These are phyloP conservation scores for Ceuthmochares aereus DNA, from an alignment of 2,113 vertebrate species.

Conservation along the genomic window DNA sequence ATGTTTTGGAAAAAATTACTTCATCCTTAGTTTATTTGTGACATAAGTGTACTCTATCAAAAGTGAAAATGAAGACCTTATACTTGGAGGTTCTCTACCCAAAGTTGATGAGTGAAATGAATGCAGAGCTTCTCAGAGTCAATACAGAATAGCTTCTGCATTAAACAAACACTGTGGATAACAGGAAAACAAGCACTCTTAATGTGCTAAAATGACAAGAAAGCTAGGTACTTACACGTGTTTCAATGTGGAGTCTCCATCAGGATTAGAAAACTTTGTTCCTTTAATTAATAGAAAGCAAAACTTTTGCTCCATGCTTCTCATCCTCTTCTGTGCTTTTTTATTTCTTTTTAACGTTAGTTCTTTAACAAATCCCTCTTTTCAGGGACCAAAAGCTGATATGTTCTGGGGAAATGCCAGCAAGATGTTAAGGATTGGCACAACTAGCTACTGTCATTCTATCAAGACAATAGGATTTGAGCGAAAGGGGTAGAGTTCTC, in stretches of 20 bases:
- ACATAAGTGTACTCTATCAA: neutral
- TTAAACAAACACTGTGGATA: slow-evolving; percentile 43
- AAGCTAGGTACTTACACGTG: neutral
- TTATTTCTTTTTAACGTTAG: slow-evolving; percentile 65
- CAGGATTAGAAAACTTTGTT: slow-evolving; percentile 38
- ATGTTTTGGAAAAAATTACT: neutral
- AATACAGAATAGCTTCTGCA: neutral
- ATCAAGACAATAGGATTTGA: slow-evolving; percentile 80
- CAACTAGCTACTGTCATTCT: slow-evolving; percentile 78
- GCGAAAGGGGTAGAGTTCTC: slow-evolving; percentile 81
- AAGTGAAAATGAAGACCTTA: neutral
- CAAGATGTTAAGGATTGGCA: slow-evolving; percentile 76
- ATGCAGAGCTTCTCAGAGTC: slow-evolving; percentile 9
- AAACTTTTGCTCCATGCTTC: slow-evolving; percentile 63
- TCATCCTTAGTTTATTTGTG: neutral
- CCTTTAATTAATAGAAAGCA: slow-evolving; percentile 65
- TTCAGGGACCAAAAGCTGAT: slow-evolving; percentile 78
- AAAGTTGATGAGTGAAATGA: slow-evolving; percentile 21
- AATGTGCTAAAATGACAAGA: neutral
- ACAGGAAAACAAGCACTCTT: neutral
- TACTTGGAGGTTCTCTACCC: neutral
- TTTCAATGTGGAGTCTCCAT: neutral
- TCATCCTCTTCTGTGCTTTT: slow-evolving; percentile 62
- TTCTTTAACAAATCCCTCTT: slow-evolving; percentile 81
- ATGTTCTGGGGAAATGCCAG: slow-evolving; percentile 78